Evolutionary conservation across 2,888 invertebrate genomes (phyloP), one percentile per base, ranked within the genome.

Genomic region (Volucella inanis): DNA sequence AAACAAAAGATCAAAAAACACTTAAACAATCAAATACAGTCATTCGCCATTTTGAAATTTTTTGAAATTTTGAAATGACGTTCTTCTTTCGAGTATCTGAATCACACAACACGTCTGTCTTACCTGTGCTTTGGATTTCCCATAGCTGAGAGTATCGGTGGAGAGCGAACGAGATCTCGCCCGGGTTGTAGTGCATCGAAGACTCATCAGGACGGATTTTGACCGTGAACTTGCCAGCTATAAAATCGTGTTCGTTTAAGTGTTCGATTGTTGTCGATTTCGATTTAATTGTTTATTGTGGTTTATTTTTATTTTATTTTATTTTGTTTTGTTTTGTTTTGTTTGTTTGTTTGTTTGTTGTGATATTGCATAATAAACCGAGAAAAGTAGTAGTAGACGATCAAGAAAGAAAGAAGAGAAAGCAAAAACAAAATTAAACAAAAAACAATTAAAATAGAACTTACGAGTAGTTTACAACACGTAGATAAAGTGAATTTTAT

Each of bases 121-220:
- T 85, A 85, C 85, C 85, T 85, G 79, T 64, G 49, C 59, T 72
- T 81, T 85, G 39, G 61, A 49, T 64, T 70, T 85, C 50, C 81
- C 71, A 18, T 71, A 47, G 67, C 76, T 70, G 68, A 62, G 71
- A 77, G 88, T 88, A 43, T 89, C 87, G 79, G 88, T 88, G 75
- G 89, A 78, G 18, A 88, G 87, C 62, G 89, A 90, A 87, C 89
- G 89, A 15, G 89, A 89, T 80, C 88, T 88, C 41, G 89, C 87
- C 62, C 89, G 87, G 57, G 88, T 87, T n/a, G 89, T 87, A 85
- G 88, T 89, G 87, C 88, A 89, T 87, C 89, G 88, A 72, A 90
- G 89, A 87, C 89, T 89, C 89, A 89, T 90, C 87, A 90, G 87
- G 80, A 89, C 89, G 47, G 89, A 89, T 86, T 89, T 90, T 75